Evolutionary conservation across 2,113 vertebrate genomes (phyloP).

Genomic region (Chaetodon auriga): DNA sequence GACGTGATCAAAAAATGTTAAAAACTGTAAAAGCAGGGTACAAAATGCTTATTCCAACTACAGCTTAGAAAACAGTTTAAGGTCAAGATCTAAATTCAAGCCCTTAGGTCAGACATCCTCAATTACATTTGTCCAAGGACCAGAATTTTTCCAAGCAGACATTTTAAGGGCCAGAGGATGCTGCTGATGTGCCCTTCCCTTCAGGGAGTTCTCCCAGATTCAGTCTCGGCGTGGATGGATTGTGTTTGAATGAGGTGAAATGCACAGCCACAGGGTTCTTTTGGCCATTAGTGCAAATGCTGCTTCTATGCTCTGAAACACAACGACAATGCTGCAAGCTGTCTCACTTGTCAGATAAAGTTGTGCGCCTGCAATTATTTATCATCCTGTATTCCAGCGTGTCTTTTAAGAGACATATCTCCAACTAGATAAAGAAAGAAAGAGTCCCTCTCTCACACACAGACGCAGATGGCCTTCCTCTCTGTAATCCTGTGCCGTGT

Average conservation of each 20-base stretch:
- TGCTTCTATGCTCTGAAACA: background rate
- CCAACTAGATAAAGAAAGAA: slow-evolving; percentile 38
- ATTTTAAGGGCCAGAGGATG: background rate
- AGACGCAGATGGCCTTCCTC: slow-evolving; percentile 32
- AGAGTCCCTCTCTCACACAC: background rate
- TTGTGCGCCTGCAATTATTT: slow-evolving; percentile 14
- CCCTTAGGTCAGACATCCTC: no score
- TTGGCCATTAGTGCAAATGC: background rate
- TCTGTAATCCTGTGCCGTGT: slow-evolving; percentile 23
- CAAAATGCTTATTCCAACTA: no score
- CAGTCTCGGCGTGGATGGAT: background rate
- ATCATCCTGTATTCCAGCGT: slow-evolving; percentile 12
- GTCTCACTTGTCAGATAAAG: slow-evolving; percentile 27
- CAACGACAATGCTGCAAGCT: slow-evolving; percentile 9
- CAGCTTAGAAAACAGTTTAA: no score
- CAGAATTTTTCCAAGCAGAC: no score
- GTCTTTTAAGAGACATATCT: slow-evolving; percentile 29
- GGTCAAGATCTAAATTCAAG: no score
- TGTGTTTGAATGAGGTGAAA: background rate
- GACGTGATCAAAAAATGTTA: no score
- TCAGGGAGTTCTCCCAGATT: background rate
- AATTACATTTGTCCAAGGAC: no score
- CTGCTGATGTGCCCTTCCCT: background rate
- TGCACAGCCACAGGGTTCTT: background rate
- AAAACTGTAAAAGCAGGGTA: no score